Evolutionary conservation across 2,797 vertebrate species (phyloP).

Genomic region (Mastacembelus armatus): DNA sequence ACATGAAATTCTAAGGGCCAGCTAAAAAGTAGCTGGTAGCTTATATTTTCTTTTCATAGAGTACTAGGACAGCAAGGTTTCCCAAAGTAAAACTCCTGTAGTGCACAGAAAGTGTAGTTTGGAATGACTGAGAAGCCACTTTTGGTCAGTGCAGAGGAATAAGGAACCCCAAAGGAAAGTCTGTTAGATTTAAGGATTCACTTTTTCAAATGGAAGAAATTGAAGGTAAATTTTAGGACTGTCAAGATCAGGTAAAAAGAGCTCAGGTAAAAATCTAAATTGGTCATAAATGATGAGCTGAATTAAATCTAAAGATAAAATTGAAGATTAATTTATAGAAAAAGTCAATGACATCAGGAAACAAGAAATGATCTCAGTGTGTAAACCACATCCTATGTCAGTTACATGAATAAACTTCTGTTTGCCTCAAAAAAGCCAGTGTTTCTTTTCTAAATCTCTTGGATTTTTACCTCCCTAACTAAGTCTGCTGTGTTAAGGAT

Average conservation of each 20-base stretch:
- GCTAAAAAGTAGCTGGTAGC: no score
- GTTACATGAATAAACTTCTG: slow-evolving; percentile 17
- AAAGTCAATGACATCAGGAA: neutral
- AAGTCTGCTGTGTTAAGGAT: slow-evolving; percentile 28
- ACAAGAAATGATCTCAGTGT: neutral
- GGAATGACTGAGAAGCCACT: neutral
- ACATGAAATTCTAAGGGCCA: no score
- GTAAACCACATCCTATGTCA: neutral
- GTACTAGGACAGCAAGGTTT: neutral
- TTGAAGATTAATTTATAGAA: neutral
- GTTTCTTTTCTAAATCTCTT: slow-evolving; percentile 24
- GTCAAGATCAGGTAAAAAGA: no score
- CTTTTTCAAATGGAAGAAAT: no score
- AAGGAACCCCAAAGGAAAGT: neutral
- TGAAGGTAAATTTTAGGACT: no score
- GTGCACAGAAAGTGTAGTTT: neutral
- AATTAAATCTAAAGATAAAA: neutral
- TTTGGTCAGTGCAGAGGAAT: neutral
- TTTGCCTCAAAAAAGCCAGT: slow-evolving; percentile 19
- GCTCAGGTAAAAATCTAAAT: neutral
- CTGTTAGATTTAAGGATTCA: neutral
- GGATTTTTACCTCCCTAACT: slow-evolving; percentile 47
- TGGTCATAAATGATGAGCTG: neutral
- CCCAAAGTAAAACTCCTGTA: neutral
- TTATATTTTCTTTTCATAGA: neutral